Conservation (phyloP, 2,113 vertebrate species). For the Speoplatyrhinus poulsoni region DNA sequence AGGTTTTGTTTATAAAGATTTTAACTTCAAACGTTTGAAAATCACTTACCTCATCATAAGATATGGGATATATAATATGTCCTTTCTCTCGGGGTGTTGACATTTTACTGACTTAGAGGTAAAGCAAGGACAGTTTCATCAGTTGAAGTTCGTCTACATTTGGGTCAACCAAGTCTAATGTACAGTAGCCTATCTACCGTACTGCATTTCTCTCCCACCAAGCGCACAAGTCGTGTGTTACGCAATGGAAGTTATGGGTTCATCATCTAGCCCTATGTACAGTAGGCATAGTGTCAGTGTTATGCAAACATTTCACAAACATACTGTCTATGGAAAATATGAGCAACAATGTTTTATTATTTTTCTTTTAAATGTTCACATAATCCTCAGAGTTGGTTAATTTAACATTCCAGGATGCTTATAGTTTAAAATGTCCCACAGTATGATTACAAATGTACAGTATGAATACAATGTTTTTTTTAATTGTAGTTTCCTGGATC, state of each 20-base stretch:
- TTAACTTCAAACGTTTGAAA: not conserved
- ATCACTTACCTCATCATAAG: not conserved
- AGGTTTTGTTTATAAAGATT: too few relatives aligned
- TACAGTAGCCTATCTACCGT: too few relatives aligned
- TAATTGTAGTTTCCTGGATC: conserved; percentile 41
- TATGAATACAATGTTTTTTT: too few relatives aligned
- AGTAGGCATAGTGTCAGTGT: not conserved
- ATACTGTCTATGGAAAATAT: conserved; percentile 58
- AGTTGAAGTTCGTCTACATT: conserved; percentile 25
- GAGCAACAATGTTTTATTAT: conserved; percentile 56
- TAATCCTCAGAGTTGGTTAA: conserved; percentile 71
- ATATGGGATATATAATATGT: too few relatives aligned
- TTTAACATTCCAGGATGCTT: conserved; percentile 64
- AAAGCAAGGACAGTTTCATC: not conserved
- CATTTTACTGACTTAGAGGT: not conserved
- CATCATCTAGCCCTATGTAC: too few relatives aligned
- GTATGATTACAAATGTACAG: conserved; percentile 63
- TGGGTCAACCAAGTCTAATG: conserved; percentile 8
- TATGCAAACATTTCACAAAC: conserved; percentile 12
- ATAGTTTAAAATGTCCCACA: conserved; percentile 53
- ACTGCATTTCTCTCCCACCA: not conserved
- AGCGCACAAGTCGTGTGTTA: not conserved
- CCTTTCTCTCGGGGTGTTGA: too few relatives aligned
- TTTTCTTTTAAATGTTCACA: conserved; percentile 64
- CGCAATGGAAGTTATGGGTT: too few relatives aligned